These are phyloP conservation scores for Zaprionus lineosus DNA, from an alignment of 2,888 invertebrate species.

Conservation along the genomic window DNA sequence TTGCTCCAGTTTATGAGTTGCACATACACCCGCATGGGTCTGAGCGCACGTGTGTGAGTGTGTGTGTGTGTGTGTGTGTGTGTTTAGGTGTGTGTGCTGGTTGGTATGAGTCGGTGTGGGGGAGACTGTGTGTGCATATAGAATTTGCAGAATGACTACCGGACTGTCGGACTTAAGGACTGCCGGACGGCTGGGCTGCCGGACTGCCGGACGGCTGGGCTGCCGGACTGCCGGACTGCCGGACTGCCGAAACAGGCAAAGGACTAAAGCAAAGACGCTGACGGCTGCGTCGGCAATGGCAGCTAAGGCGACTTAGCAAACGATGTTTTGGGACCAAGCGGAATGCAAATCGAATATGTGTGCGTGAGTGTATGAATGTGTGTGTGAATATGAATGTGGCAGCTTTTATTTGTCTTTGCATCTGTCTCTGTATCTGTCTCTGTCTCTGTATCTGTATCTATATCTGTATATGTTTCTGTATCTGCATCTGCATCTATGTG, in stretches of 20 bases:
- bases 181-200: too few relatives aligned
- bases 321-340: conserved; percentile 55
- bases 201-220: too few relatives aligned
- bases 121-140: neutral
- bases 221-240: too few relatives aligned
- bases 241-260: too few relatives aligned
- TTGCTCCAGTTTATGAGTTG: conserved; percentile 56
- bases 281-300: conserved; percentile 39
- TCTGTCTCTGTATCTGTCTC: too few relatives aligned
- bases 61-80: neutral
- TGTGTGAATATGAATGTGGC: neutral
- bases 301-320: conserved; percentile 70
- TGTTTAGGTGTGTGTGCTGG: conserved; percentile 1
- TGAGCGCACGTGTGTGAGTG: neutral
- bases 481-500: conserved; percentile 12
- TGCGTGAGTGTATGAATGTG: conserved; percentile 7
- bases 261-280: conserved; percentile 11
- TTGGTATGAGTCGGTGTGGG: neutral
- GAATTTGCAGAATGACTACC: conserved; percentile 3
- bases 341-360: conserved; percentile 69
- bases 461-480: too few relatives aligned
- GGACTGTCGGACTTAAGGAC: too few relatives aligned
- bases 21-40: conserved; percentile 34
- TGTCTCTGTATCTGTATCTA: too few relatives aligned
- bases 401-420: neutral